A percentile compares a stretch with the other conserved stretches of the same genome.
Conservation (phyloP, 2,113 vertebrate genomes). For the human region DNA sequence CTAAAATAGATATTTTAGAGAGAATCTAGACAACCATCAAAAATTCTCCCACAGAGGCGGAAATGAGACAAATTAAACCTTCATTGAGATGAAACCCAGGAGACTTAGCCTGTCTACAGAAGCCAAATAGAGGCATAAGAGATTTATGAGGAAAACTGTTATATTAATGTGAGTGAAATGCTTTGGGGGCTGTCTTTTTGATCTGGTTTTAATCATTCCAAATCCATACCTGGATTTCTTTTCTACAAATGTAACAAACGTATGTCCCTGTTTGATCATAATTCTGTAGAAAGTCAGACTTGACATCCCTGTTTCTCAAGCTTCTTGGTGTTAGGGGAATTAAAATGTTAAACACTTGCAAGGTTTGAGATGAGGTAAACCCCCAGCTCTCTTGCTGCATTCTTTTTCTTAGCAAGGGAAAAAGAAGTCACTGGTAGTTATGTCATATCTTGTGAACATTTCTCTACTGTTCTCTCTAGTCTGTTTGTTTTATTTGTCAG, state of each 20-base stretch:
- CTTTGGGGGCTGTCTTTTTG: constrained; percentile 29
- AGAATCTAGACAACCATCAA: constrained; percentile 40
- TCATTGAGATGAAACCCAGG: constrained; percentile 69
- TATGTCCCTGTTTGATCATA: constrained; percentile 70
- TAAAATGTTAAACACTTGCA: constrained; percentile 44
- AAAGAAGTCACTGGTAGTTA: not conserved
- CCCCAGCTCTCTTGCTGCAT: not conserved
- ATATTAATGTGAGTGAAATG: constrained; percentile 67
- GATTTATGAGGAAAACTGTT: constrained; percentile 74
- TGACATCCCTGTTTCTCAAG: constrained; percentile 52
- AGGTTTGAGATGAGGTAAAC: constrained; percentile 35
- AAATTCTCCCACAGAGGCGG: constrained; percentile 63
- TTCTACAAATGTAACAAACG: constrained; percentile 56
- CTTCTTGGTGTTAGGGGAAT: constrained; percentile 50
- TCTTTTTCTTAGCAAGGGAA: not conserved
- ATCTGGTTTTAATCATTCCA: constrained; percentile 74
- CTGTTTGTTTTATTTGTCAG: not conserved
- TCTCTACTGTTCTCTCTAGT: not conserved
- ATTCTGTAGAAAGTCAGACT: constrained; percentile 71
- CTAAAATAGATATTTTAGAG: constrained; percentile 60
- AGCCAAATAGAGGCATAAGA: constrained; percentile 64
- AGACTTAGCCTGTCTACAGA: constrained; percentile 57
- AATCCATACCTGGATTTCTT: constrained; percentile 48
- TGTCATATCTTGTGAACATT: not conserved
- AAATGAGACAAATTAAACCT: constrained; percentile 81